Percentiles rank a stretch among this genome's conserved stretches.
phyloP scores from a whole-genome alignment of 2,888 invertebrate species.

The Criorhina ranunculi region DNA sequence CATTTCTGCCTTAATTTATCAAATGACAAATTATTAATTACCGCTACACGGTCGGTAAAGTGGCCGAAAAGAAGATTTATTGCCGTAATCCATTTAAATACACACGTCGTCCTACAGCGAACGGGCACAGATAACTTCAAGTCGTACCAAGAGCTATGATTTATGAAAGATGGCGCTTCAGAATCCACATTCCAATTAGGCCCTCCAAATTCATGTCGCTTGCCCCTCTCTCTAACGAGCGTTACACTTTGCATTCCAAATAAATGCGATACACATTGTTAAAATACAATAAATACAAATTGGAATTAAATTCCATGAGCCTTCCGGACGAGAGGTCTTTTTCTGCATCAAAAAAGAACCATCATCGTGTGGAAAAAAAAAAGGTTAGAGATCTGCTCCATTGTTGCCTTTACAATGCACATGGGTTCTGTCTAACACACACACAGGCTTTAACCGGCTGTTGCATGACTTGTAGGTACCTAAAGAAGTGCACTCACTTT shows the following conservation, averaged over 20 bases:
- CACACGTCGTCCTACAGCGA: constrained; percentile 18
- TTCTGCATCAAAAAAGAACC: neutral
- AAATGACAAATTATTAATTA: constrained; percentile 66
- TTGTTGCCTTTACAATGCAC: constrained; percentile 25
- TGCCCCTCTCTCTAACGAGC: constrained; percentile 30
- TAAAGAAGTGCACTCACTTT: constrained; percentile 38
- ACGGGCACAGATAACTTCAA: constrained; percentile 13
- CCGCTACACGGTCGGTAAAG: constrained; percentile 1
- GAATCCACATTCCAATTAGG: constrained; percentile 52
- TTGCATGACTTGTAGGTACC: constrained; percentile 31
- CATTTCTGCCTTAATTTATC: constrained; percentile 57
- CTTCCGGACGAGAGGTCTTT: neutral
- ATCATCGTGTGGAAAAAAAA: neutral
- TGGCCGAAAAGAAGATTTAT: constrained; percentile 54
- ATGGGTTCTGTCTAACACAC: constrained; percentile 12
- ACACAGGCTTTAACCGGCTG: constrained; percentile 9
- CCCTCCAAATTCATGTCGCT: constrained; percentile 48
- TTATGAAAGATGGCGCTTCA: constrained; percentile 37
- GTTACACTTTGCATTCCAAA: constrained; percentile 19
- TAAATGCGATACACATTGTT: constrained; percentile 23
- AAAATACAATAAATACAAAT: constrained; percentile 46
- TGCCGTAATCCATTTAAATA: constrained; percentile 2
- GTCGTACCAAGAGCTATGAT: constrained; percentile 37
- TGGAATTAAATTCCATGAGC: constrained; percentile 27
- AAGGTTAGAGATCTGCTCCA: constrained; percentile 1